Percentiles rank a stretch among this genome's conserved stretches.
phyloP scores from a whole-genome alignment of 2,113 vertebrate species.

The Myiopsitta monachus region DNA sequence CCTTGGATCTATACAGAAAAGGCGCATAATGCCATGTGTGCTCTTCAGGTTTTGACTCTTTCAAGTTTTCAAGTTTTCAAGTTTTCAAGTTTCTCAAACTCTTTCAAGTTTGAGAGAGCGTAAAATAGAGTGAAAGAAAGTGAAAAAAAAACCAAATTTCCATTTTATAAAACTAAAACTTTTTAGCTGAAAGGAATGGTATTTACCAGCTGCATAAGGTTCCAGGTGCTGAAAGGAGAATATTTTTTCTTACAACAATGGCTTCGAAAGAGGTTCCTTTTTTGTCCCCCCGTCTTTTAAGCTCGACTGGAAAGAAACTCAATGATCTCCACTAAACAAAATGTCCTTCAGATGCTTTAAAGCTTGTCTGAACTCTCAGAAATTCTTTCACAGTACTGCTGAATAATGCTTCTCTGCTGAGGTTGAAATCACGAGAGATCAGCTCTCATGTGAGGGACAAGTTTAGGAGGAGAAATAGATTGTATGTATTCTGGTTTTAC shows the following conservation, averaged over 20 bases:
- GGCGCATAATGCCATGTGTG: too few species aligned
- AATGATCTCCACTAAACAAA: constrained; percentile 48
- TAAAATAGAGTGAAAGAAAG: too few species aligned
- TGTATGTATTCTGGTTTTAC: background rate
- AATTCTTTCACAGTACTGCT: background rate
- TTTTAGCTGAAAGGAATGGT: constrained; percentile 1
- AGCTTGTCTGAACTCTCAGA: background rate
- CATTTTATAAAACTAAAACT: too few species aligned
- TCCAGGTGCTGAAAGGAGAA: background rate
- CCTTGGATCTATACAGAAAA: too few species aligned
- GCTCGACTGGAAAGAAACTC: constrained; percentile 17
- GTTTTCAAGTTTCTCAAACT: too few species aligned
- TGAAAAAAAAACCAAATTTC: too few species aligned
- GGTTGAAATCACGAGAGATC: background rate
- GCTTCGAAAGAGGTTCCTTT: constrained; percentile 44
- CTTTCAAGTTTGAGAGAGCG: too few species aligned
- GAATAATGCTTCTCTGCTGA: background rate
- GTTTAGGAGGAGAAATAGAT: background rate
- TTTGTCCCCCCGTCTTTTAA: constrained; percentile 46
- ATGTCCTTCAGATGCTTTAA: constrained; percentile 16
- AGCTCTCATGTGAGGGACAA: background rate
- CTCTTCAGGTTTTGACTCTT: too few species aligned
- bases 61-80: too few species aligned
- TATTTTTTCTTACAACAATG: constrained; percentile 3
- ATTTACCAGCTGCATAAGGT: constrained; percentile 20